Percentiles rank a stretch among this genome's conserved stretches.
Evolutionary conservation across 2,888 invertebrate species (phyloP).

Genomic region (Sipha maydis): DNA sequence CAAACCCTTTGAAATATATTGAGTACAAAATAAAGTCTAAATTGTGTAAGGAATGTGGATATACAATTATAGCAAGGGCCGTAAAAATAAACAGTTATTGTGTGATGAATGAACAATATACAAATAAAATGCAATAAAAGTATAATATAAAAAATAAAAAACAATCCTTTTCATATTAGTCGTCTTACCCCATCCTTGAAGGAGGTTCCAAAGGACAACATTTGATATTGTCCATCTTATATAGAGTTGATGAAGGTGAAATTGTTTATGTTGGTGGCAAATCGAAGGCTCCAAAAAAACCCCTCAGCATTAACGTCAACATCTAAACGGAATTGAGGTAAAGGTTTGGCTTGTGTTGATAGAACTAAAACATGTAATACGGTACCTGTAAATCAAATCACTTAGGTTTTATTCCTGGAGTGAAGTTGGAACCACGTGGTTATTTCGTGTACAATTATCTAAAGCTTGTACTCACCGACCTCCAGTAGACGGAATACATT

Average conservation of each 20-base stretch:
- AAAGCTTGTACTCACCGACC: conserved; percentile 86
- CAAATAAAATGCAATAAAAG: no score
- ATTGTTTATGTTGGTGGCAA: conserved; percentile 82
- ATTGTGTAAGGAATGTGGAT: no score
- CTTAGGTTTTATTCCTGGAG: conserved; percentile 87
- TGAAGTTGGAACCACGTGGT: conserved; percentile 85
- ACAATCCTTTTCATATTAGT: conserved; percentile 77
- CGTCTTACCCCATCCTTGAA: conserved; percentile 79
- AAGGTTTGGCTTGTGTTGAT: conserved; percentile 86
- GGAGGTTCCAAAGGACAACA: conserved; percentile 73
- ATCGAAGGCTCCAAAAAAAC: conserved; percentile 72
- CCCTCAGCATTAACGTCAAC: no score
- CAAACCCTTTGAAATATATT: conserved; percentile 71
- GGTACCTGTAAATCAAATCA: conserved; percentile 80
- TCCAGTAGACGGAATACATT: conserved; percentile 85
- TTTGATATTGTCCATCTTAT: conserved; percentile 82
- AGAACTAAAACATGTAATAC: conserved; percentile 74
- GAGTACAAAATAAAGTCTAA: conserved; percentile 75
- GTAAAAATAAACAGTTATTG: conserved; percentile 77
- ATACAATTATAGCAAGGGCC: no score
- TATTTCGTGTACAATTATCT: conserved; percentile 80
- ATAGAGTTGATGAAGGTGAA: conserved; percentile 76
- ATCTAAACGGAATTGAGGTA: no score
- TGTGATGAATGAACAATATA: conserved; percentile 91
- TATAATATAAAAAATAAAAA: no score